A percentile compares a stretch with the other conserved stretches of the same genome.
phyloP scores from a whole-genome alignment of 2,113 vertebrate species.

The Mobula birostris region DNA sequence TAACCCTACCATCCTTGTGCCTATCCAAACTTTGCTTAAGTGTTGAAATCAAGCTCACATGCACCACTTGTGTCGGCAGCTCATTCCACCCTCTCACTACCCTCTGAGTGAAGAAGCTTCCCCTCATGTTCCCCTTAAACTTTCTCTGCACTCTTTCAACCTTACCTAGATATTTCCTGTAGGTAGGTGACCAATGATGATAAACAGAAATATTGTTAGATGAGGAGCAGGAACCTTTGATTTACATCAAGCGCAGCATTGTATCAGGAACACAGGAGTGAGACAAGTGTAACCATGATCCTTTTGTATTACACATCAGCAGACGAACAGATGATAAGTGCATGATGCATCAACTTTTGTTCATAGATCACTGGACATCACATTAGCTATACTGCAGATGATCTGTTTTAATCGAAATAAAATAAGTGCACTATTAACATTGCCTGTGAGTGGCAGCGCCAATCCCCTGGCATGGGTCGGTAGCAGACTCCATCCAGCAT shows the following conservation, averaged over 20 bases:
- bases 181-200: background rate
- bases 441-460: background rate
- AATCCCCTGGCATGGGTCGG: background rate
- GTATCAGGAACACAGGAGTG: background rate
- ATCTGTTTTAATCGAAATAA: background rate
- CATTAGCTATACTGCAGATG: background rate
- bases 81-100: too few species aligned
- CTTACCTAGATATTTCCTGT: too few species aligned
- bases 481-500: background rate
- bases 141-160: too few species aligned
- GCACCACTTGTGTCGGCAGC: too few species aligned
- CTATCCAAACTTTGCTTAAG: too few species aligned
- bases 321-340: background rate
- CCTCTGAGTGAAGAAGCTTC: too few species aligned
- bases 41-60: too few species aligned
- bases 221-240: constrained; percentile 10
- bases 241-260: background rate
- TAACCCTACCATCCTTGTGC: too few species aligned
- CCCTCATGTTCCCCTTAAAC: too few species aligned
- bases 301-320: background rate
- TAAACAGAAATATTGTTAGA: background rate
- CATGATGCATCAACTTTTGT: background rate
- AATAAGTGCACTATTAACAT: background rate
- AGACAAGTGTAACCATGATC: background rate
- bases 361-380: constrained; percentile 5